These are phyloP conservation scores for Pedetes capensis DNA, from an alignment of 2,113 vertebrate genomes.

Conservation along the genomic window DNA sequence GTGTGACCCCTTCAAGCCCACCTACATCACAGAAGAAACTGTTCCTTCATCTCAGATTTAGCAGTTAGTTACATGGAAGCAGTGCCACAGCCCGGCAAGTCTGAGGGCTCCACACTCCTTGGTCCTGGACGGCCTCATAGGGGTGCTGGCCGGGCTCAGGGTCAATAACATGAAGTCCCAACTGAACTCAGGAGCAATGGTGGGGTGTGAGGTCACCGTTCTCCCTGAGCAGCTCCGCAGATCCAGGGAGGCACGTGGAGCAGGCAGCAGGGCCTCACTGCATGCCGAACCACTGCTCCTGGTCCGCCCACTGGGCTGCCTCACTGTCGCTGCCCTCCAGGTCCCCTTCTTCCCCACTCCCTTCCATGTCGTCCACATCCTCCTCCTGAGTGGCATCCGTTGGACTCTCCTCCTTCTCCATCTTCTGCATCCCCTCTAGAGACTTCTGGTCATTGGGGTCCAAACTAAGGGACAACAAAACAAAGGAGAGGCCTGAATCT, in stretches of 20 bases:
- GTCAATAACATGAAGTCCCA: conserved; percentile 44
- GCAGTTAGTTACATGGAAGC: conserved; percentile 23
- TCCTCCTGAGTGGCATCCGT: conserved; percentile 97
- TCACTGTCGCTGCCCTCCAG: conserved; percentile 98
- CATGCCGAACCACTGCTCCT: conserved; percentile 99
- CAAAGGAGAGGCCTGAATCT: conserved; percentile 69
- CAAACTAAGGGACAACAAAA: conserved; percentile 85
- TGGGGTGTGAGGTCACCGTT: conserved; percentile 12
- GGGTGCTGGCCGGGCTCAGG: conserved; percentile 14
- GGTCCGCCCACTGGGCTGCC: conserved; percentile 97
- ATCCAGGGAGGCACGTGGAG: conserved; percentile 27
- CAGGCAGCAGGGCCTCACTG: conserved; percentile 84
- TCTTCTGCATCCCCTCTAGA: conserved; percentile 98
- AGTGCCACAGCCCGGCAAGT: neutral
- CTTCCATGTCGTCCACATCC: conserved; percentile 99
- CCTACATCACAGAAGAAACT: neutral
- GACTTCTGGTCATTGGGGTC: conserved; percentile 99
- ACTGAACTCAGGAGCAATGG: neutral
- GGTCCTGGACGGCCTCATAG: too few species aligned
- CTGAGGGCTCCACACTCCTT: neutral
- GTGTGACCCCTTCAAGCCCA: neutral
- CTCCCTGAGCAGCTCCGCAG: conserved; percentile 30
- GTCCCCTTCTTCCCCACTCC: conserved; percentile 97
- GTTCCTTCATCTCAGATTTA: neutral
- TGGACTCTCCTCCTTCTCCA: conserved; percentile 99